Conservation (phyloP, 2,888 invertebrate genomes). For the Amaurobius ferox region DNA sequence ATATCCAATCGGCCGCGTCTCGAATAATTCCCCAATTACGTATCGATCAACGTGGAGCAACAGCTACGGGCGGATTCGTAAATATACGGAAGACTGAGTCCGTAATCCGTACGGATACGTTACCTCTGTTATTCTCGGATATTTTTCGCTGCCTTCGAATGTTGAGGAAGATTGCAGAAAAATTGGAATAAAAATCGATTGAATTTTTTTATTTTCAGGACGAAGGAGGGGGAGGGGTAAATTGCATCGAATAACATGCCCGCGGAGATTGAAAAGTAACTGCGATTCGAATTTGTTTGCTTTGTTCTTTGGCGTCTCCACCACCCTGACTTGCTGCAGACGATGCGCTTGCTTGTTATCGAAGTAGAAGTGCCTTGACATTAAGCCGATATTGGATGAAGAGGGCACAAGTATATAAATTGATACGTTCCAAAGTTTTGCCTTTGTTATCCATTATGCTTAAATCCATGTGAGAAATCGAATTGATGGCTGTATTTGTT, state of each 20-base stretch:
- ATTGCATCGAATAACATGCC: constrained; percentile 69
- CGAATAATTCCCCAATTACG: constrained; percentile 70
- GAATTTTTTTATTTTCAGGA: background rate
- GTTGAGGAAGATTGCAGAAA: constrained; percentile 20
- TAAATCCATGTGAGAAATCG: background rate
- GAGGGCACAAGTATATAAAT: constrained; percentile 50
- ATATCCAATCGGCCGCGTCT: constrained; percentile 54
- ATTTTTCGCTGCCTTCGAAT: constrained; percentile 4
- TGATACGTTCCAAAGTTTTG: constrained; percentile 19
- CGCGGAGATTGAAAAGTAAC: constrained; percentile 67
- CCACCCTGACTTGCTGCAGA: background rate
- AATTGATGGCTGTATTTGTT: background rate
- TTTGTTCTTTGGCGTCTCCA: constrained; percentile 22
- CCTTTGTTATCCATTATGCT: constrained; percentile 4
- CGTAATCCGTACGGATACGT: constrained; percentile 52
- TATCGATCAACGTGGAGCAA: constrained; percentile 38
- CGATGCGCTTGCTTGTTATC: constrained; percentile 44
- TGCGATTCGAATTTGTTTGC: constrained; percentile 64
- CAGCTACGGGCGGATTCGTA: constrained; percentile 12
- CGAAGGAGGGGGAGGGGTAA: constrained; percentile 34
- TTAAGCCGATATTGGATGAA: constrained; percentile 65
- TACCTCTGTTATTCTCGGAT: constrained; percentile 47
- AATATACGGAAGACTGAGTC: constrained; percentile 11
- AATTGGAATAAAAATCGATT: constrained; percentile 68
- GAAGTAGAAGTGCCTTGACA: constrained; percentile 24